Percentiles rank a stretch among this genome's conserved stretches.
These are phyloP conservation scores for Dendrophyllia cribrosa DNA, from an alignment of 64 coral and sea anemone species.

Conservation along the genomic window DNA sequence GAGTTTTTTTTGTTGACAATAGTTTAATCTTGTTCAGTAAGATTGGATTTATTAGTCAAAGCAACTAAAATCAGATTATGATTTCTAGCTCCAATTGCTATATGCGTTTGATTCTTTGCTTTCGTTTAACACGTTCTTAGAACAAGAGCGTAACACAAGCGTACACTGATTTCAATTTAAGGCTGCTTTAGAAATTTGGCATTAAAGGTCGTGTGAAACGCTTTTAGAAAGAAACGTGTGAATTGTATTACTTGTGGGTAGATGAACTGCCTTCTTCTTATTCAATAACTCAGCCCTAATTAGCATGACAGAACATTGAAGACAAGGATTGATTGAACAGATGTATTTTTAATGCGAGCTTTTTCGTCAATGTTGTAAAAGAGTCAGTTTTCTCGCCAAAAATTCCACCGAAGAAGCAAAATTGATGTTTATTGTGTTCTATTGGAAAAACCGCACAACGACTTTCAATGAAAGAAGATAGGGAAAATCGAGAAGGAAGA, in stretches of 20 bases:
- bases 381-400: not conserved
- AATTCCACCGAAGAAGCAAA: not conserved
- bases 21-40: not conserved
- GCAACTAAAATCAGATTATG: conserved; percentile 3
- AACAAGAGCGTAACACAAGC: too few species aligned
- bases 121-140: too few species aligned
- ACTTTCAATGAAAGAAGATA: too few species aligned
- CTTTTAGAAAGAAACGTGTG: not conserved
- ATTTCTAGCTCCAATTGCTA: not conserved
- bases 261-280: not conserved
- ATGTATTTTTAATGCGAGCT: not conserved
- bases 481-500: too few species aligned
- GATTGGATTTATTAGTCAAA: not conserved
- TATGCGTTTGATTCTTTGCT: too few species aligned
- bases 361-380: not conserved
- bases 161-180: too few species aligned
- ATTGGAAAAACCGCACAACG: too few species aligned
- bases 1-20: not conserved
- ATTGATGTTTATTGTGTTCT: not conserved
- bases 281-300: not conserved
- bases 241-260: not conserved
- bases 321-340: not conserved
- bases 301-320: conserved; percentile 5
- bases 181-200: not conserved
- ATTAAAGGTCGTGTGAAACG: not conserved